phyloP scores from a whole-genome alignment of 2,888 invertebrate species.

The Tyria jacobaeae region DNA sequence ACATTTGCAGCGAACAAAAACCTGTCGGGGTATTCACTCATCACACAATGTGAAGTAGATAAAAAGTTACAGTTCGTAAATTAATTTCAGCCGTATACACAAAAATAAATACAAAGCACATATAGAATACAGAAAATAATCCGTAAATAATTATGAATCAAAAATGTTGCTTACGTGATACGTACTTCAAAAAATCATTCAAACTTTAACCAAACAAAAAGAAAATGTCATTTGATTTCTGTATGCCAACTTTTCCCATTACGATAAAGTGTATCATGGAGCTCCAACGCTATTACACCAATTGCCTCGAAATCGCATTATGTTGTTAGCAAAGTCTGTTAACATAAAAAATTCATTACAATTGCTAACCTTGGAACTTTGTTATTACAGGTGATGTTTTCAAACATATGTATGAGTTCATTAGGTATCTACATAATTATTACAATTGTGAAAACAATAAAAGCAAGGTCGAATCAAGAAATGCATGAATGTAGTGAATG shows the following conservation, averaged over 20 bases:
- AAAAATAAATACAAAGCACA: too few species aligned
- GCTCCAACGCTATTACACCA: conserved; percentile 26
- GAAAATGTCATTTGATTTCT: conserved; percentile 15
- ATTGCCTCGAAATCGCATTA: conserved; percentile 32
- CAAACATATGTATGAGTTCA: conserved; percentile 11
- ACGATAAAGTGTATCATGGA: conserved; percentile 17
- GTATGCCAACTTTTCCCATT: conserved; percentile 31
- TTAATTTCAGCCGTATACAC: too few species aligned
- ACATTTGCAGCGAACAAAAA: too few species aligned
- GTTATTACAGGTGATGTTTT: conserved; percentile 16
- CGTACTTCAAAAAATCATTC: too few species aligned
- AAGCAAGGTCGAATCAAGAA: background rate
- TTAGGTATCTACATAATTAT: conserved; percentile 23
- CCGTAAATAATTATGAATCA: too few species aligned
- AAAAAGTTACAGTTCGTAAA: too few species aligned
- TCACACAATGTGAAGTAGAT: too few species aligned
- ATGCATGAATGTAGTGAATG: too few species aligned
- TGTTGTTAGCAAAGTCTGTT: conserved; percentile 19
- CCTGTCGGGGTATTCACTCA: too few species aligned
- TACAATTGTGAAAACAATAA: conserved; percentile 22
- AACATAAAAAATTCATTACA: conserved; percentile 39
- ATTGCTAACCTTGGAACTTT: conserved; percentile 27
- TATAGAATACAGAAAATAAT: too few species aligned
- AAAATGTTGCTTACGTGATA: too few species aligned
- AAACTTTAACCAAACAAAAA: conserved; percentile 12